Conservation (phyloP, 2,113 vertebrate genomes). For the Tenrec ecaudatus region DNA sequence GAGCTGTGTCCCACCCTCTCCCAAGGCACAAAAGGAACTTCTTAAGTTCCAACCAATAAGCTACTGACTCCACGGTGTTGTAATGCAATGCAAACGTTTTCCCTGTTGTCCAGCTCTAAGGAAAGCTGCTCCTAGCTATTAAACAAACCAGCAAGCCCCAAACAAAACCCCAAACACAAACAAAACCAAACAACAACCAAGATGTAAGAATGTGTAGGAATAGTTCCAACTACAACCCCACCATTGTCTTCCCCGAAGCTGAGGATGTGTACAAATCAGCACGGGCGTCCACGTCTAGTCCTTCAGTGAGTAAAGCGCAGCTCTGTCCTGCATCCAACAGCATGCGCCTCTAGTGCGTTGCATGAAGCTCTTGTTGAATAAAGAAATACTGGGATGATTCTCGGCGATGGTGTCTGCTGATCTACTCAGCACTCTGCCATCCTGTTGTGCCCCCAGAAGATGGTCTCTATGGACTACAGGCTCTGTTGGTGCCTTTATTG, state of each 20-base stretch:
- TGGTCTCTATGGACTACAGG: neutral
- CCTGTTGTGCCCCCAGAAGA: neutral
- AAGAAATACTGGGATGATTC: neutral
- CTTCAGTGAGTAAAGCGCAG: neutral
- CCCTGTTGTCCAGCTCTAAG: neutral
- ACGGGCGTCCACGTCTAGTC: too few species aligned
- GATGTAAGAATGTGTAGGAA: conserved; percentile 28
- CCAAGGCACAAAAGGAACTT: conserved; percentile 22
- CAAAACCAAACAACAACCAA: neutral
- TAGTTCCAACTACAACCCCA: neutral
- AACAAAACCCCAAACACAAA: too few species aligned
- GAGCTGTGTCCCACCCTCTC: neutral
- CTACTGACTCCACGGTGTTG: neutral
- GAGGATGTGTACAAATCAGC: neutral
- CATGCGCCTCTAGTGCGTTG: neutral
- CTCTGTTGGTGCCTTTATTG: neutral
- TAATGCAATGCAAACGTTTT: neutral
- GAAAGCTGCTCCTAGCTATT: conserved; percentile 2
- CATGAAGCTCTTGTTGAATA: neutral
- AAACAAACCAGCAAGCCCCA: neutral
- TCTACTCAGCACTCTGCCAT: neutral
- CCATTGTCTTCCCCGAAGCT: conserved; percentile 12
- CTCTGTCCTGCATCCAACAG: neutral
- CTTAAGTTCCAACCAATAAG: neutral
- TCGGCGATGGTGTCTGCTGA: too few species aligned